Percentiles rank a stretch among this genome's conserved stretches.
Conservation (phyloP, 2,113 vertebrate genomes). For the Hippocampus guttulatus region DNA sequence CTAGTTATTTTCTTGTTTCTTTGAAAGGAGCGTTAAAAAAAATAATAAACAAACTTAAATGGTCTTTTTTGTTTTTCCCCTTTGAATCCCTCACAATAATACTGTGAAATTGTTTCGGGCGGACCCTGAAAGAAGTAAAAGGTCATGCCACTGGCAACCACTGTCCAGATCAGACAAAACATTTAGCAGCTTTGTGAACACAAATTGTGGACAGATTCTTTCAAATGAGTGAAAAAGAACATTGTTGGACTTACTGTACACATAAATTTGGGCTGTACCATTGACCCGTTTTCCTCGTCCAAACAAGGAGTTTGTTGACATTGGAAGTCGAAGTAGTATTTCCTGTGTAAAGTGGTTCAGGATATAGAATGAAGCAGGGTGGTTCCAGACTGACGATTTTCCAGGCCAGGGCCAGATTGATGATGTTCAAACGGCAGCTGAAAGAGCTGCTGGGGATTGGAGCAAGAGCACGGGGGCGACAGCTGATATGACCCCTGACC, state of each 20-base stretch:
- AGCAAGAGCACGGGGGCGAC: slow-evolving; percentile 62
- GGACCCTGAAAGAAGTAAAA: too few species aligned
- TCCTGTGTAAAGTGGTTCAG: neutral
- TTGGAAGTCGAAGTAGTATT: neutral
- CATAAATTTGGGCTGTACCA: neutral
- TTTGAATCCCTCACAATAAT: too few species aligned
- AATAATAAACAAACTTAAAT: too few species aligned
- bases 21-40: too few species aligned
- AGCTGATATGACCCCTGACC: slow-evolving; percentile 65
- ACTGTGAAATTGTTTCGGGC: too few species aligned
- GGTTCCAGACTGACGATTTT: neutral
- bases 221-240: neutral
- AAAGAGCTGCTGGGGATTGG: slow-evolving; percentile 58
- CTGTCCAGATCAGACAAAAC: neutral
- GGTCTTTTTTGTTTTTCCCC: too few species aligned
- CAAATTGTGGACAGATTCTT: neutral
- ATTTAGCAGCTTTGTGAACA: neutral
- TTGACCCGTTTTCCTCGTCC: neutral
- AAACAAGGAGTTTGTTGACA: neutral
- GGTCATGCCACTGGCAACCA: neutral
- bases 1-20: too few species aligned
- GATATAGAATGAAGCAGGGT: neutral
- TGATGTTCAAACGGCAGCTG: slow-evolving; percentile 63
- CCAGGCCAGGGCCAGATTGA: slow-evolving; percentile 34
- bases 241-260: neutral